phyloP scores from a whole-genome alignment of 2,888 invertebrate genomes.

The Pseudococcus jackbeardsleyi region DNA sequence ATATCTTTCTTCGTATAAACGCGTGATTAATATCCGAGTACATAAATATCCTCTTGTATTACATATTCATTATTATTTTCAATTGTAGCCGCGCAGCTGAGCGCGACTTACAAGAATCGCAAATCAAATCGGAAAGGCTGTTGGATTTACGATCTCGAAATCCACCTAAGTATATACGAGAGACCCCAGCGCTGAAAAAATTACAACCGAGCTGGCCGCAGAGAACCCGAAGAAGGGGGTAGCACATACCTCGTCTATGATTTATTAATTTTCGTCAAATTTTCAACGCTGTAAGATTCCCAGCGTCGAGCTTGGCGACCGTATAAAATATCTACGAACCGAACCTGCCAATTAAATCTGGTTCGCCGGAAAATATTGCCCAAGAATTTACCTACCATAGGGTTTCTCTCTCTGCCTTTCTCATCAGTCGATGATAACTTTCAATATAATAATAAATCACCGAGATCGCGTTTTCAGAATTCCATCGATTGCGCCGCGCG shows the following conservation, averaged over 20 bases:
- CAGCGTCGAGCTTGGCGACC: background rate
- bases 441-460: slow-evolving; percentile 61
- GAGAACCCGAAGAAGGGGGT: no score
- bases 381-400: slow-evolving; percentile 25
- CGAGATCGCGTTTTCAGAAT: slow-evolving; percentile 58
- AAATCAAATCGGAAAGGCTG: slow-evolving; percentile 47
- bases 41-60: slow-evolving; percentile 60
- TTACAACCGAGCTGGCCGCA: no score
- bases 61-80: slow-evolving; percentile 62
- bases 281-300: background rate
- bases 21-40: slow-evolving; percentile 57
- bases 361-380: slow-evolving; percentile 26
- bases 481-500: slow-evolving; percentile 32
- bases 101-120: slow-evolving; percentile 26
- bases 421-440: slow-evolving; percentile 35
- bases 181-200: background rate
- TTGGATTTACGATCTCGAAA: slow-evolving; percentile 32
- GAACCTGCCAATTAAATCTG: slow-evolving; percentile 52
- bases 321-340: background rate
- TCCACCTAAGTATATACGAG: background rate
- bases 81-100: slow-evolving; percentile 47
- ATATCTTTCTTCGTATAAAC: slow-evolving; percentile 40
- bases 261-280: slow-evolving; percentile 19
- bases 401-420: background rate
- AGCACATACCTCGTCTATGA: background rate